phyloP scores from a whole-genome alignment of 1,140 invertebrate species.

The Leptinotarsa lineolata region DNA sequence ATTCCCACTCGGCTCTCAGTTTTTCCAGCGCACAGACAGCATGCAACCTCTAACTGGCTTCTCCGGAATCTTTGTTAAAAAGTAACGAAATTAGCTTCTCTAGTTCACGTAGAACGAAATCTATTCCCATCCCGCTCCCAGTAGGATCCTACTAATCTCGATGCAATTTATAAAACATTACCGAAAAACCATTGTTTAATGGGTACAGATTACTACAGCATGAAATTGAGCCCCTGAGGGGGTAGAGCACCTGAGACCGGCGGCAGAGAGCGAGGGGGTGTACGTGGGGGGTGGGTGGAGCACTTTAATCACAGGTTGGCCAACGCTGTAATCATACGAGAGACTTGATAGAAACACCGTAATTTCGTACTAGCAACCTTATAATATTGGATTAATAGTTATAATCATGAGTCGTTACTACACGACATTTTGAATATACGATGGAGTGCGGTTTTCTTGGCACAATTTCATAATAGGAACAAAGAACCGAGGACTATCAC shows the following conservation, averaged over 20 bases:
- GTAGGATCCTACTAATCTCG: slow-evolving; percentile 1
- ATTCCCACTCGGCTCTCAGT: no score
- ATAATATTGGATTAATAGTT: slow-evolving; percentile 26
- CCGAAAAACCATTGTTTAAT: slow-evolving; percentile 17
- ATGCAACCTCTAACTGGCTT: no score
- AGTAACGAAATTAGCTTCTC: no score
- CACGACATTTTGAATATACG: slow-evolving; percentile 19
- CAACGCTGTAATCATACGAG: slow-evolving; percentile 21
- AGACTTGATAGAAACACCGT: slow-evolving; percentile 17
- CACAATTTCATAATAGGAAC: slow-evolving; percentile 15
- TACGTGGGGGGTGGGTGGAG: slow-evolving; percentile 9
- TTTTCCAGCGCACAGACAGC: no score
- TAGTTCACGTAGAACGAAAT: not conserved
- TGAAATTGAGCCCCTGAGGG: slow-evolving; percentile 18
- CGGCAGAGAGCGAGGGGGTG: slow-evolving; percentile 2
- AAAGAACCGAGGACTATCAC: slow-evolving; percentile 7
- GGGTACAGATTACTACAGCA: slow-evolving; percentile 24
- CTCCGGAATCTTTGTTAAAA: no score
- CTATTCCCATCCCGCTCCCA: not conserved
- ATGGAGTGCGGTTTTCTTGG: slow-evolving; percentile 18
- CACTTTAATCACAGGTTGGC: slow-evolving; percentile 26
- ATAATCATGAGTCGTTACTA: slow-evolving; percentile 26
- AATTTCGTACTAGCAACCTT: slow-evolving; percentile 19
- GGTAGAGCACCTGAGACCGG: slow-evolving; percentile 15
- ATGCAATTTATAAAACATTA: slow-evolving; percentile 24